Base-by-base conservation (phyloP, 2,113 vertebrate species). In the Reinhardtius hippoglossoides region DNA sequence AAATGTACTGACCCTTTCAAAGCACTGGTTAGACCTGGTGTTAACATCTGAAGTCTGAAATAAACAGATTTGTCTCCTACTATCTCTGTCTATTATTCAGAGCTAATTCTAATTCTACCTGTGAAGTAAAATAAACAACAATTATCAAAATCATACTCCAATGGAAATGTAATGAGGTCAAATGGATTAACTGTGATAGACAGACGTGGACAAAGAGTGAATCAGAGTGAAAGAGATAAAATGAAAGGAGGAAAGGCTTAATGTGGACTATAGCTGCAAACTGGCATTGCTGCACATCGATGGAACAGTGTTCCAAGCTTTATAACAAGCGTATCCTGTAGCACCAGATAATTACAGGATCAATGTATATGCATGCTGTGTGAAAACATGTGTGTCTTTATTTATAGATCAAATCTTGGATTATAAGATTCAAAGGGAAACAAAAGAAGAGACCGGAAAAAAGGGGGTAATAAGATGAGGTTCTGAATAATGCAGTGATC, bases 401-500 rank as follows among this genome's bases (percentile, higher is more conserved):
- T 81, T 81, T 73, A 58, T 75, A 76, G 80, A 76, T 10, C 40
- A 46, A 52, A 78, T 72, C 52, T 58, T 59, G 40, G 71, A 81
- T 81, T 59, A 68, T 27, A 71, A 26, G 50, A 56, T 31, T 37
- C 61, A 52, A 44, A 24, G 58, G 27, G 55, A 72, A 72, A 78
- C 37, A 60, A 58, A 71, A 62, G 37, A 62, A 56, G 68, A 71
- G 35, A 81, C n/a, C 1, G 21, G 60, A 69, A n/a, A 62, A 73
- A 59, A 31, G 31, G 58, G 54, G 55, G 54, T n/a, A 64, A 62
- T 44, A 73, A 31, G 63, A 59, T 3, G 20, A 35, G 37, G 9
- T 37, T 50, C 80, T 72, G 74, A 76, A 74, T 74, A 82, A 83
- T 82, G 61, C 75, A 86, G 67, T 27, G 35, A 76, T 80, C 40